These are phyloP conservation scores for Suncus etruscus DNA, from an alignment of 2,113 vertebrate species.

Conservation along the genomic window DNA sequence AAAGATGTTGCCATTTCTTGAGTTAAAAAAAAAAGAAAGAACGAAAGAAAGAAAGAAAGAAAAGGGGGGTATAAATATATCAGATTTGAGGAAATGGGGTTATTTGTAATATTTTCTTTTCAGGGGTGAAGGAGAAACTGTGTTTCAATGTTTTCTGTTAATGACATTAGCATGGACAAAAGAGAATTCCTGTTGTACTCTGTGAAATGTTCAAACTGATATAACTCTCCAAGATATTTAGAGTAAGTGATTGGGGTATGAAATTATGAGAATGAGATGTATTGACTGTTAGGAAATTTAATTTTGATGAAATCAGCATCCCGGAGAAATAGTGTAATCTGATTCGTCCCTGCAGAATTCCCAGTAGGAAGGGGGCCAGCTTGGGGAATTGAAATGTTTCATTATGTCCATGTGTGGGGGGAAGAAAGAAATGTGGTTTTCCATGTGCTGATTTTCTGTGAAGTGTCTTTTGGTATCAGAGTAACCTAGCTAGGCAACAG, in stretches of 20 bases:
- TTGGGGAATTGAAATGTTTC: conserved; percentile 72
- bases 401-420: conserved; percentile 60
- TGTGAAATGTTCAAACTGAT: conserved; percentile 69
- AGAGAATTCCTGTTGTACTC: conserved; percentile 42
- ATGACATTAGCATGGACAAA: conserved; percentile 54
- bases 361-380: conserved; percentile 58
- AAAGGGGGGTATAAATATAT: background rate
- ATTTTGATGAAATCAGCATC: conserved; percentile 77
- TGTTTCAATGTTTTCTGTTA: conserved; percentile 32
- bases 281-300: conserved; percentile 77
- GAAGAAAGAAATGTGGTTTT: conserved; percentile 75
- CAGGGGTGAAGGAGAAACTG: background rate
- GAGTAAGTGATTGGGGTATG: conserved; percentile 53
- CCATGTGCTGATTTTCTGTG: conserved; percentile 62
- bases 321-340: conserved; percentile 75
- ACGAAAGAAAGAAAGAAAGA: too few species aligned
- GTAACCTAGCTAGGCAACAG: conserved; percentile 43
- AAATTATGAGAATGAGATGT: conserved; percentile 66
- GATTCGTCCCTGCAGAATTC: conserved; percentile 71
- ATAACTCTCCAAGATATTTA: conserved; percentile 61
- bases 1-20: background rate
- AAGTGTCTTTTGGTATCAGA: conserved; percentile 61
- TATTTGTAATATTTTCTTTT: background rate
- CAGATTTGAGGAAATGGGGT: conserved; percentile 1
- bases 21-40: too few species aligned